Base-by-base conservation (phyloP, 1,140 invertebrate species). In the Trichoplusia ni region DNA sequence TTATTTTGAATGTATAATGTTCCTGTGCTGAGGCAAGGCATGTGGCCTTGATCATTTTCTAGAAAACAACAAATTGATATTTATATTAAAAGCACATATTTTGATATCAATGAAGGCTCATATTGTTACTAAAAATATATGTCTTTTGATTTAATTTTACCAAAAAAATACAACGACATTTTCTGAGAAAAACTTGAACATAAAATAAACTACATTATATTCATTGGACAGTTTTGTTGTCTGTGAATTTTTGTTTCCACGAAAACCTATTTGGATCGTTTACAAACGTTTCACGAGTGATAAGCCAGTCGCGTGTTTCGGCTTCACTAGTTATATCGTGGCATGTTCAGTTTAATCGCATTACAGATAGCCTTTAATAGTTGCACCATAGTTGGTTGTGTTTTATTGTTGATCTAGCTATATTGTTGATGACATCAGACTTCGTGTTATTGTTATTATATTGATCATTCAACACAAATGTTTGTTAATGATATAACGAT, bases 361-460 rank as follows among this genome's bases (percentile, higher is more conserved):
- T 21, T 21, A 25, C 51, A 31, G 49, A 38, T 38, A 38, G 33
- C 51, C 51, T 42, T 29, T 58, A 29, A 31, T 29, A 21, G 49
- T 13, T 11, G 37, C 7, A 18, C 25, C 38, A 29, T 58, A 54
- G 33, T 27, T 21, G 13, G 27, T 6, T 38, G 13, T 21, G 54
- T 27, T 44, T 54, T 38, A 54, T 37, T 54, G 31, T 38, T 37
- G 19, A 44, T 47, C 29, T 47, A 33, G 18, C 29, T 33, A 18
- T 29, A 19, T 13, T 25, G 16, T 14, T 23, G 29, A 47, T 60
- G 56, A 60, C 56, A 60, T 60, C 56, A 60, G 42, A 46, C 21
- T 16, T 13, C 13, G 11, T 64, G 49, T 64, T 69, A 64, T 64
- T 64, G 61, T 69, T 64, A 33, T 61, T 51, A 42, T 63, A 59